These are phyloP conservation scores for Podarcis cretensis DNA, from an alignment of 2,113 vertebrate genomes.

Conservation along the genomic window DNA sequence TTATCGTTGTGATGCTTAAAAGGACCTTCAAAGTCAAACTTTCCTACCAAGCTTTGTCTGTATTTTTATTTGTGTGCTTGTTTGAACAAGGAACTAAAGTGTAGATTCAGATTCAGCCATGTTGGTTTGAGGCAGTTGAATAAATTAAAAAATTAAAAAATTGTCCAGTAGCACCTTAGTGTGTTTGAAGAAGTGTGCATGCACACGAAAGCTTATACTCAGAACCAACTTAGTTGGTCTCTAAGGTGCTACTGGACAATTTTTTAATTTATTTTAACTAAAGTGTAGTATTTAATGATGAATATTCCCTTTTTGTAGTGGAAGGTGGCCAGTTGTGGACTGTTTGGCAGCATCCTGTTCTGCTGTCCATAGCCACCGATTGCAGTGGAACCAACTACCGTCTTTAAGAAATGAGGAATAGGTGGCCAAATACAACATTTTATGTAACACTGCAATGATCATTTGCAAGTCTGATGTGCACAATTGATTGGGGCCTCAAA, in stretches of 20 bases:
- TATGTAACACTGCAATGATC: neutral
- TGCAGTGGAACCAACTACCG: neutral
- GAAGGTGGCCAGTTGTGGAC: neutral
- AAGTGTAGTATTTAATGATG: neutral
- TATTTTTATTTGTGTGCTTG: neutral
- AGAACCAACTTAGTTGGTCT: too few relatives aligned
- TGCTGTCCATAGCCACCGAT: too few relatives aligned
- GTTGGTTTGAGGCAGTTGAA: too few relatives aligned
- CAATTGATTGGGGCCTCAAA: neutral
- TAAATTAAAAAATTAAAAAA: too few relatives aligned
- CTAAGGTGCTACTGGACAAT: too few relatives aligned
- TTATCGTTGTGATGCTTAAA: neutral
- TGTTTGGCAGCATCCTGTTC: neutral
- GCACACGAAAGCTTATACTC: too few relatives aligned
- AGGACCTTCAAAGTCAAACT: neutral
- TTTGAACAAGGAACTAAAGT: neutral
- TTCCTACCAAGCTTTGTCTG: neutral
- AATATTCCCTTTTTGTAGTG: neutral
- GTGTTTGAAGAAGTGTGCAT: too few relatives aligned
- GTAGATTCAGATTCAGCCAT: too few relatives aligned
- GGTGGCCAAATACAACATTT: neutral
- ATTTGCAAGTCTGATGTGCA: neutral
- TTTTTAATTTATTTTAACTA: too few relatives aligned
- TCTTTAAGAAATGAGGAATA: neutral
- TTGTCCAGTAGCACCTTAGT: too few relatives aligned